A percentile compares a stretch with the other conserved stretches of the same genome.
phyloP scores from a whole-genome alignment of 2,113 vertebrate species.

The Campylorhamphus procurvoides region DNA sequence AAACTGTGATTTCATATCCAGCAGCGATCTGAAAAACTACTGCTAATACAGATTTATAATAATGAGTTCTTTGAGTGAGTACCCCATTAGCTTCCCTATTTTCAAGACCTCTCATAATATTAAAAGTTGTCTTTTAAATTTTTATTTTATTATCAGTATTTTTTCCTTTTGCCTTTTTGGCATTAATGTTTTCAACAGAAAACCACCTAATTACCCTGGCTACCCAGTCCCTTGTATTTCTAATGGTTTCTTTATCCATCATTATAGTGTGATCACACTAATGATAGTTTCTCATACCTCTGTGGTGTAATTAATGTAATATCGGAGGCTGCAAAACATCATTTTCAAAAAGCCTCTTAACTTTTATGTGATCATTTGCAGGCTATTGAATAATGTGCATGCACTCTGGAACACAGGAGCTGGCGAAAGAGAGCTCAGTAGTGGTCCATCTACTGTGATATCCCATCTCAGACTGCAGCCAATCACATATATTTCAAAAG shows the following conservation, averaged over 20 bases:
- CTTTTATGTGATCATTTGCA: conserved; percentile 34
- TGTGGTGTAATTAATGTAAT: conserved; percentile 43
- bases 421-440: not conserved
- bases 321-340: not conserved
- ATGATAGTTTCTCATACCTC: conserved; percentile 45
- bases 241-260: conserved; percentile 38
- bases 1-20: conserved; percentile 19
- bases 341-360: conserved; percentile 48
- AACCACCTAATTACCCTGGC: conserved; percentile 36
- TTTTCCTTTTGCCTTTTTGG: not conserved
- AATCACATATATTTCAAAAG: not conserved
- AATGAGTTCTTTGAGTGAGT: conserved; percentile 1
- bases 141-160: not conserved
- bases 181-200: conserved; percentile 25
- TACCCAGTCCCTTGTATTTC: not conserved
- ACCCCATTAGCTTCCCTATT: conserved; percentile 4
- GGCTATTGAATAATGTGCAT: not conserved
- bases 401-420: not conserved
- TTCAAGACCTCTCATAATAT: not conserved
- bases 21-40: conserved; percentile 18
- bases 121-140: not conserved
- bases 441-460: conserved; percentile 1
- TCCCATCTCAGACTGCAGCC: not conserved
- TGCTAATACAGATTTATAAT: conserved; percentile 52
- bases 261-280: conserved; percentile 36